Base-by-base conservation (phyloP, 1,140 invertebrate species). In the Eumaeus atala region DNA sequence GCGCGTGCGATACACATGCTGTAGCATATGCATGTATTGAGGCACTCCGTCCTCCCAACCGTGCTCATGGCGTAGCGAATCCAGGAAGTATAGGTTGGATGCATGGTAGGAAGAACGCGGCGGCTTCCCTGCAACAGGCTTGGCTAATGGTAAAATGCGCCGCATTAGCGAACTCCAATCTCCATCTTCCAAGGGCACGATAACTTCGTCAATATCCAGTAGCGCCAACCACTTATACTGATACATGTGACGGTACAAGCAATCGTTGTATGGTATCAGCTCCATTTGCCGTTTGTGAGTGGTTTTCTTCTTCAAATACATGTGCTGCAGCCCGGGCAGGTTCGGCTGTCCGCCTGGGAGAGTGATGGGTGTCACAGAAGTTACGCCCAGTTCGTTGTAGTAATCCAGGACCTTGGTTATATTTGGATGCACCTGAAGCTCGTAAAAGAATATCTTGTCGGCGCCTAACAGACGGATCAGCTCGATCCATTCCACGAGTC, bases 241-340 rank as follows among this genome's bases (percentile, higher is more conserved):
- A 74, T 97, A 97, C 84, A 97, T 91, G 74, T 97, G 95, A 66
- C 96, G 94, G 86, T 98, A 98, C 5, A 98, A 89, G 72, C 97
- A 98, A 76, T 98, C 97, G 82, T 98, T 98, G 89, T 98, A 98
- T 0, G 97, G 96, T 64, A 98, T 97, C 36, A 98, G 89, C 80
- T 98, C 97, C 81, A 98, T 97, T 72, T 98, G 95, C 9, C 97
- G 88, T 77, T 98, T 98, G 80, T 97, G 92, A 70, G 95, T 97
- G 1, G 94, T 93, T 77, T 95, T 96, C 75, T 95, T 95, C 44
- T 94, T 94, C 5, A 97, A 88, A 68, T 96, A 97, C 78, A 96
- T 90, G 78, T 97, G 95, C 70, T 96, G 93, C 51, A 97, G 93
- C 0, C 92, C 92, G 0, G 95, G 95, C 7, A 95, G 90, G 72